These are phyloP conservation scores for Dione juno DNA, from an alignment of 2,888 invertebrate species.

Conservation along the genomic window DNA sequence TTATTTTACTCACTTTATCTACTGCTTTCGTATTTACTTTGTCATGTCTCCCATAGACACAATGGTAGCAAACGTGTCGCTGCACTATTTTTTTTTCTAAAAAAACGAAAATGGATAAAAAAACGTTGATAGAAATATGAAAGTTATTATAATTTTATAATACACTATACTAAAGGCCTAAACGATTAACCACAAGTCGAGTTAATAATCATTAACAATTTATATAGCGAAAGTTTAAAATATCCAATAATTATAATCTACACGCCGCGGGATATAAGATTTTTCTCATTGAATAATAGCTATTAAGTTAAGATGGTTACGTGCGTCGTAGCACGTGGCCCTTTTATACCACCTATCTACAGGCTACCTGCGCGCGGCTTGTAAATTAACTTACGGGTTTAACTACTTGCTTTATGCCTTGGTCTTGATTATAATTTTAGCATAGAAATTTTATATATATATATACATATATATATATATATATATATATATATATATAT, in stretches of 20 bases:
- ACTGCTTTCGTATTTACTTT: background rate
- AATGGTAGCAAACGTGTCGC: background rate
- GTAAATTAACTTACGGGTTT: background rate
- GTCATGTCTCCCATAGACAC: background rate
- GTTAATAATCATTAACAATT: background rate
- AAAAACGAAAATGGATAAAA: too few relatives aligned
- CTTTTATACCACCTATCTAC: background rate
- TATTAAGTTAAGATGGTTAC: slow-evolving; percentile 10
- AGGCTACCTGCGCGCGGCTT: background rate
- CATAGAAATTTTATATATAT: too few relatives aligned
- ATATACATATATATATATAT: too few relatives aligned
- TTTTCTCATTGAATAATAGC: slow-evolving; percentile 14
- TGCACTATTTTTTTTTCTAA: background rate
- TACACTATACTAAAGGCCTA: too few relatives aligned
- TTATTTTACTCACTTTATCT: too few relatives aligned
- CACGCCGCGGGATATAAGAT: background rate
- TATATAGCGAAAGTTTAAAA: slow-evolving; percentile 7
- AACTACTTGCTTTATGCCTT: background rate
- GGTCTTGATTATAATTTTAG: background rate
- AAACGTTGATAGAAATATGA: background rate
- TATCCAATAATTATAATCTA: background rate
- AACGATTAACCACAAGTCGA: too few relatives aligned
- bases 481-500: too few relatives aligned
- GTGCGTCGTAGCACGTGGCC: slow-evolving; percentile 6
- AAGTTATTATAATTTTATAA: too few relatives aligned